A percentile compares a stretch with the other conserved stretches of the same genome.
Conservation (phyloP, 2,888 invertebrate genomes). For the Dasysyrphus albostriatus region DNA sequence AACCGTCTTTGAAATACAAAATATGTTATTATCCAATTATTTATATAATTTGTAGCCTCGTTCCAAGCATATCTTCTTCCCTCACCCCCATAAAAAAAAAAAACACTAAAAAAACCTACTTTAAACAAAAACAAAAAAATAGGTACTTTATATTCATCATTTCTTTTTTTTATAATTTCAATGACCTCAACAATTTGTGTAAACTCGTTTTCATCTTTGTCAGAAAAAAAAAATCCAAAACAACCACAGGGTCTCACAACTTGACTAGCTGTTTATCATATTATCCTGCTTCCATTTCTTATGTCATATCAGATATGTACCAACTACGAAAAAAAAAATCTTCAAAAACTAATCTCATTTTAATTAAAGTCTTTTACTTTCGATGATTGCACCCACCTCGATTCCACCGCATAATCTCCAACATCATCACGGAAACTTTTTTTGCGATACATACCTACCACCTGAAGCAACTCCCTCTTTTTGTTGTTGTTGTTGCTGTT, state of each 20-base stretch:
- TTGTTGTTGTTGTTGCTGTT: not conserved
- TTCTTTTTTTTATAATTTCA: slow-evolving; percentile 24
- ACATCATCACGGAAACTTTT: slow-evolving; percentile 37
- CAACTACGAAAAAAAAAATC: too few species aligned
- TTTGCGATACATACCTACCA: not conserved
- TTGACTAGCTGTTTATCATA: slow-evolving; percentile 1
- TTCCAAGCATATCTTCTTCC: not conserved
- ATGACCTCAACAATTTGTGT: slow-evolving; percentile 38
- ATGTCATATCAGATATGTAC: slow-evolving; percentile 18
- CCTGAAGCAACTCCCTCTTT: slow-evolving; percentile 25
- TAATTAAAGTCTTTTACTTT: slow-evolving; percentile 71
- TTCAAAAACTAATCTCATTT: slow-evolving; percentile 64
- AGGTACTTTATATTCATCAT: slow-evolving; percentile 18
- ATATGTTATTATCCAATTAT: slow-evolving; percentile 18
- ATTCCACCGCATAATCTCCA: slow-evolving; percentile 14
- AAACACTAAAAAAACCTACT: not conserved
- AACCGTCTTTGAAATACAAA: not conserved
- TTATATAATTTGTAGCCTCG: not conserved
- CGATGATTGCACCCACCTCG: slow-evolving; percentile 49
- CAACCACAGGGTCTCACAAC: not conserved
- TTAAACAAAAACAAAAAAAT: not conserved
- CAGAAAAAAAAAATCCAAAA: not conserved
- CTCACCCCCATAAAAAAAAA: not conserved
- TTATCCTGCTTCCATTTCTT: slow-evolving; percentile 6
- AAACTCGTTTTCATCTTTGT: slow-evolving; percentile 21